Base-by-base conservation (phyloP, 2,113 vertebrate genomes). In the Xiphias gladius region DNA sequence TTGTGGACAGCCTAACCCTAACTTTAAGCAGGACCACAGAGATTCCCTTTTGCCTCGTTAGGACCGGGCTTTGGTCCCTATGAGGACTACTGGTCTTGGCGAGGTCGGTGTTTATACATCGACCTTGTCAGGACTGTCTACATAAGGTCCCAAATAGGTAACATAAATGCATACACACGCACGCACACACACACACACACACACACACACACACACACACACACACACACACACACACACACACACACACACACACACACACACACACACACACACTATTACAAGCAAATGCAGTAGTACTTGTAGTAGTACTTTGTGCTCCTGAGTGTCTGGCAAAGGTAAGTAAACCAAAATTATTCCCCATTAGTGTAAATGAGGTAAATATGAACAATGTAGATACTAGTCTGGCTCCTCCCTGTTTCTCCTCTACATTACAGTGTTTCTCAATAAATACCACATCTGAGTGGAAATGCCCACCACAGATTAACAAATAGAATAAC, bases 151-250 rank as follows among this genome's bases (percentile, higher is more conserved):
- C 32, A 4, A 35, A 35, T 35, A 35, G 32, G 32, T 6, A 35
- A 35, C 32, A 35, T n/a, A 35, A 35, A 35, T 35, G 32, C 32
- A 6, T 35, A 35, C 32, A 35, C 32, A 35, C 32, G 32, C 32
- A 6, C 32, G 32, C 46, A 37, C 19, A 67, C 55, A 52, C 62
- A 76, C 71, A 66, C 55, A 64, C 68, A 50, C 46, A 72, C 37
- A 77, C 55, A 16, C 68, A 55, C 46, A 37, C 20, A 67, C 55
- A 54, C 62, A 76, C 72, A 67, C 55, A 64, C 68, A 74, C 35
- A 57, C 46, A n/a, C 52, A 32, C 32, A 35, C 37, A 48, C 24
- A 35, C 19, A 67, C 55, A 52, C 62, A 76, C 71, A 66, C 55
- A 64, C 68, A 50, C 46, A 72, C 37, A 77, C 55, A 16, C 68